Evolutionary conservation across 1,140 invertebrate genomes (phyloP), one percentile per base, ranked within the genome.

Genomic region (Drosophila jambulina): DNA sequence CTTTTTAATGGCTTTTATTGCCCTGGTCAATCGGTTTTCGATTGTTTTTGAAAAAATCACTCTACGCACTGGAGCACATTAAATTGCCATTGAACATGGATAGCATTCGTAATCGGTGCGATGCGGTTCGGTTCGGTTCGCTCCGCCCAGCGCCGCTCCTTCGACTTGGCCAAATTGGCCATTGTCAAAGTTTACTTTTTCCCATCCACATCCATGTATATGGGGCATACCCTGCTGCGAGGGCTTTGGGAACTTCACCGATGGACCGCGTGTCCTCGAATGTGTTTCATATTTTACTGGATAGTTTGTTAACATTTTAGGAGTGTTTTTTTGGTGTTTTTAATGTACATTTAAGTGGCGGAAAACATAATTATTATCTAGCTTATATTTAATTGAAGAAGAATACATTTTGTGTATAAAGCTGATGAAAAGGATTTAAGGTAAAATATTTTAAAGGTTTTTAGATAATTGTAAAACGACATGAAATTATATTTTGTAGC

Each of bases 1-100:
- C 78, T 86, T 80, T 84, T 81, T 80, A 81, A 62, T 86, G 74
- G 75, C 69, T 82, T 86, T 85, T 86, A 86, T 86, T 86, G 82
- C 78, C 46, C 61, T 78, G 60, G 58, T 63, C 67, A 82, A 86
- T 86, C 63, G 78, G 34, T 86, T 67, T 86, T 71, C 57, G 64
- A 82, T 86, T 82, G 82, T 67, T 86, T 74, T 69, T 40, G 27
- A 51, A 70, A 68, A 32, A 36, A 51, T 69, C 65, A 56, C 67
- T 68, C 63, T 53, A 17, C 67, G 48, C 29, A 60, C 12, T 45
- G 46, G 15, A 64, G 76, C 64, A 70, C 76, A 82, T 82, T 82
- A 80, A 82, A 84, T 80, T 49, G 80, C 61, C 43, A 62, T 76
- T 46, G 60, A 48, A 45, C 80, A 77, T 79, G 59, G 54, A 57